phyloP scores from a whole-genome alignment of 2,888 invertebrate species.

The Caenorhabditis afra region DNA sequence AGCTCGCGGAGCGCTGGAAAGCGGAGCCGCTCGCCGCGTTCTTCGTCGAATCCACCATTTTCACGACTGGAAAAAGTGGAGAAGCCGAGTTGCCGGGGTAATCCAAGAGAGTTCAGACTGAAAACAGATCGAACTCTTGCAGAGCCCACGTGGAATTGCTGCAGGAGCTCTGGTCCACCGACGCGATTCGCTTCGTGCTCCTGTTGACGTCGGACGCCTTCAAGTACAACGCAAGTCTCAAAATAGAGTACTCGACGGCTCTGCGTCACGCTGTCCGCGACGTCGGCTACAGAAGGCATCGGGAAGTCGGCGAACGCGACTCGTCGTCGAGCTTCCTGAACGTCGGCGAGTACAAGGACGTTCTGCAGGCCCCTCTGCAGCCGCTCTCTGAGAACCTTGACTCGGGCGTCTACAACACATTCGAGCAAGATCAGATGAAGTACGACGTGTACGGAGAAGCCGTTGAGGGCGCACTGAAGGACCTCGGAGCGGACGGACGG shows the following conservation, averaged over 20 bases:
- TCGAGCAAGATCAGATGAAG: conserved; percentile 97
- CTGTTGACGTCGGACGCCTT: conserved; percentile 23
- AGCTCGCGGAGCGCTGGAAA: conserved; percentile 88
- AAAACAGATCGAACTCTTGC: background rate
- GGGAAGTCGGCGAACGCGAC: conserved; percentile 13
- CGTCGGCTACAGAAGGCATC: conserved; percentile 9
- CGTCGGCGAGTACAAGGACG: conserved; percentile 63
- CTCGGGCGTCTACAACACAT: conserved; percentile 95
- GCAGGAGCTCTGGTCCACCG: conserved; percentile 64
- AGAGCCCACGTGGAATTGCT: conserved; percentile 52
- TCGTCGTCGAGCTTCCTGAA: conserved; percentile 43
- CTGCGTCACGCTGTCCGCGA: conserved; percentile 46
- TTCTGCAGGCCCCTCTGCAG: conserved; percentile 86
- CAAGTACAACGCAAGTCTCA: conserved; percentile 25
- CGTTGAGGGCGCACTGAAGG: conserved; percentile 58
- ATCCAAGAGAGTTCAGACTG: too few relatives aligned
- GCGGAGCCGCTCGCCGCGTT: conserved; percentile 88
- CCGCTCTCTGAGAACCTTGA: conserved; percentile 96
- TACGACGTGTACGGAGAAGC: conserved; percentile 83
- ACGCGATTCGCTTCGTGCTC: conserved; percentile 53
- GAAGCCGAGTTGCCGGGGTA: conserved; percentile 40
- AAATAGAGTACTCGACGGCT: conserved; percentile 35
- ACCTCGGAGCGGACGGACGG: conserved; percentile 55
- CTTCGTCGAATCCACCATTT: conserved; percentile 60
- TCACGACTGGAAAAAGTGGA: conserved; percentile 49